A percentile compares a stretch with the other conserved stretches of the same genome.
Evolutionary conservation across 2,888 invertebrate genomes (phyloP).

Genomic region (Allacma fusca): DNA sequence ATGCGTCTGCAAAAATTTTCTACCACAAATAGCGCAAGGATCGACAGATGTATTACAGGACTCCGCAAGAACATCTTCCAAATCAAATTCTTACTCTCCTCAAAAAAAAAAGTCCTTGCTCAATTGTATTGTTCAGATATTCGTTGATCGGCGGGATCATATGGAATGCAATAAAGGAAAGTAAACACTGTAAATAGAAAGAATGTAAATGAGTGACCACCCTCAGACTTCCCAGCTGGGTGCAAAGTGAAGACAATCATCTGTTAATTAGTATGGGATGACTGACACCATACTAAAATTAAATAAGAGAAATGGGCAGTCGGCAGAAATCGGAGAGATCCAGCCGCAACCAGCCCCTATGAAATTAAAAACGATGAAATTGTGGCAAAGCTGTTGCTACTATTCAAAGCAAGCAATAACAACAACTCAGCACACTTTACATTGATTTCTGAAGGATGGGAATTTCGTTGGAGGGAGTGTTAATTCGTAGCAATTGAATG

Average conservation of each 20-base stretch:
- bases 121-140: neutral
- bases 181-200: neutral
- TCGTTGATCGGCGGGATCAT: neutral
- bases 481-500: no score
- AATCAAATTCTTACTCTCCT: neutral
- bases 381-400: no score
- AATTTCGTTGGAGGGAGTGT: no score
- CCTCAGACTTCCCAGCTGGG: neutral
- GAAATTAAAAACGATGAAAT: no score
- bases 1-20: neutral
- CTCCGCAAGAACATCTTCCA: neutral
- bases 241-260: neutral
- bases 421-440: no score
- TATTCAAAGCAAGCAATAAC: no score
- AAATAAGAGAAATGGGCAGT: no score
- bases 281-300: neutral
- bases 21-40: neutral
- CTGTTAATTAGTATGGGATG: neutral
- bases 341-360: no score
- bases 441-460: no score
- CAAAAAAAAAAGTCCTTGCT: no score
- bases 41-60: neutral
- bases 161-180: neutral
- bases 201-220: slow-evolving; percentile 1
- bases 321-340: no score